These are phyloP conservation scores for Pristionchus maxplancki DNA, from an alignment of 2,888 invertebrate genomes.

Conservation along the genomic window DNA sequence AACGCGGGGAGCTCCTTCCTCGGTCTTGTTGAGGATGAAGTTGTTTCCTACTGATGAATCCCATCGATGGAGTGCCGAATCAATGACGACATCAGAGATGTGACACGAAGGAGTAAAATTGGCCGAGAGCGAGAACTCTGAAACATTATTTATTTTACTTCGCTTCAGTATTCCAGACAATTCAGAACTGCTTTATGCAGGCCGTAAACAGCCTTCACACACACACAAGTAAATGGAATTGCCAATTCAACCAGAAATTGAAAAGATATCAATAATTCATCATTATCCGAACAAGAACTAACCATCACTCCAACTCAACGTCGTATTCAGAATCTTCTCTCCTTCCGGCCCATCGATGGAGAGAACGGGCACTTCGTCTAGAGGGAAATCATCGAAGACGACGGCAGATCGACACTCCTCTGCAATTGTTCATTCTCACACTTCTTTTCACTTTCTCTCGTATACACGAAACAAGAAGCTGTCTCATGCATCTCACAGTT, in stretches of 20 bases:
- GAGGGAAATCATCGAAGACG: constrained; percentile 38
- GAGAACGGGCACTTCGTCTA: constrained; percentile 18
- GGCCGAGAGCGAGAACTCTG: constrained; percentile 7
- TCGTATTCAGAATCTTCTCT: background rate
- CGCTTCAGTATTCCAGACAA: background rate
- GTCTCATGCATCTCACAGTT: background rate
- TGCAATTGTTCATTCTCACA: background rate
- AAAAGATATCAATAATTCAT: background rate
- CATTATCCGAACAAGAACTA: background rate
- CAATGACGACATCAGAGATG: constrained; percentile 22
- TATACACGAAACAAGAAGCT: background rate
- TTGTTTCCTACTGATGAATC: background rate
- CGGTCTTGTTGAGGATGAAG: constrained; percentile 5
- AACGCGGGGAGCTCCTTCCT: background rate
- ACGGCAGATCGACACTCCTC: constrained; percentile 34
- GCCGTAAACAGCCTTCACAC: background rate
- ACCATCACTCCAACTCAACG: constrained; percentile 39
- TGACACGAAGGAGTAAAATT: constrained; percentile 7
- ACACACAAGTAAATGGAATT: background rate
- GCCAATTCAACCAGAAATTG: background rate
- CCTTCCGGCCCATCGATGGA: background rate
- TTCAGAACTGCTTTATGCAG: background rate
- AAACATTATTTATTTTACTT: background rate
- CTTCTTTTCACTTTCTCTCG: background rate
- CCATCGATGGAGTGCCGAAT: constrained; percentile 42